These are phyloP conservation scores for Avahi laniger DNA, from an alignment of 2,797 vertebrate species.

Conservation along the genomic window DNA sequence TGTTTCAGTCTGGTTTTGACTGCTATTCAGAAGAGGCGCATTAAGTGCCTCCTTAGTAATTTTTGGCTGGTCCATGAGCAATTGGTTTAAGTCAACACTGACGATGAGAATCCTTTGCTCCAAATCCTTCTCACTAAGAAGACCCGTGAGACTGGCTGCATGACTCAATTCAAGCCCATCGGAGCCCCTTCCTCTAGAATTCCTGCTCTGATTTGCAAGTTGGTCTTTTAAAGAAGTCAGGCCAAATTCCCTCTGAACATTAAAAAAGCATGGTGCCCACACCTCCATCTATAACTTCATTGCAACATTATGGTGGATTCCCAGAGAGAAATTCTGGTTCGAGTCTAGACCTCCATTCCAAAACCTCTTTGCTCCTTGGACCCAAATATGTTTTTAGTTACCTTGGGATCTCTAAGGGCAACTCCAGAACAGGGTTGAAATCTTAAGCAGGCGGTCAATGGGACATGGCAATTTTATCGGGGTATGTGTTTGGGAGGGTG, in stretches of 20 bases:
- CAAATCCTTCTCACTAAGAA: background rate
- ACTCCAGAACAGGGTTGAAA: background rate
- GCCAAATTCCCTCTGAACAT: background rate
- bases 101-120: background rate
- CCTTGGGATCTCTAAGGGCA: background rate
- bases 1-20: background rate
- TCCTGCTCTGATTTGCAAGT: background rate
- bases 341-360: background rate
- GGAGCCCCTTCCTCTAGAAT: background rate
- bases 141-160: fast-evolving
- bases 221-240: background rate
- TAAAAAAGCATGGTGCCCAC: background rate
- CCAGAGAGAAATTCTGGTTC: background rate
- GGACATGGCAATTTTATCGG: background rate
- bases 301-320: background rate
- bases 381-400: background rate
- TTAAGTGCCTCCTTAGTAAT: background rate
- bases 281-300: background rate
- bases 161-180: background rate
- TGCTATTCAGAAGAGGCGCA: background rate
- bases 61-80: background rate
- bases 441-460: background rate
- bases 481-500: too few relatives aligned
- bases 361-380: background rate
- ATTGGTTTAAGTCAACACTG: background rate